Evolutionary conservation across 2,888 invertebrate species (phyloP).

Genomic region (Tribolium freemani): DNA sequence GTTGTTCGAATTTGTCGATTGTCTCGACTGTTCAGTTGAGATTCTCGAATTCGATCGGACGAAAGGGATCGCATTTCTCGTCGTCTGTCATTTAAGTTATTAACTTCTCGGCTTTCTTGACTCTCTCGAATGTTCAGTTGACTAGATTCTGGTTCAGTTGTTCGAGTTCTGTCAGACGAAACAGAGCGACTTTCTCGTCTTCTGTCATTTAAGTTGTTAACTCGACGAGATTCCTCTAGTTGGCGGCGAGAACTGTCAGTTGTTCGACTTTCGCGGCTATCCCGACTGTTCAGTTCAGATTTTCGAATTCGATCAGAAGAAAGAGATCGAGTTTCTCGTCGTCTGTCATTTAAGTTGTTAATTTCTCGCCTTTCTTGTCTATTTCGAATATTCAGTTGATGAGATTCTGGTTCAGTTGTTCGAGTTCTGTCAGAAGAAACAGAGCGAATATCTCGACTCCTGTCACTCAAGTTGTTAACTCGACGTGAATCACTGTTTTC

Average conservation of each 20-base stretch:
- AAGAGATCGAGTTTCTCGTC: conserved; percentile 1
- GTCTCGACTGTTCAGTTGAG: neutral
- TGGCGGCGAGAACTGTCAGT: neutral
- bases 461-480: neutral
- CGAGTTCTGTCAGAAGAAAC: neutral
- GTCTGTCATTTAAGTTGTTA: neutral
- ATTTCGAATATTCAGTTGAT: neutral
- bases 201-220: neutral
- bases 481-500: neutral
- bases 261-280: neutral
- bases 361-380: neutral
- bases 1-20: neutral
- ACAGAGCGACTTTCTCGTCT: neutral
- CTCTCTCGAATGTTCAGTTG: neutral
- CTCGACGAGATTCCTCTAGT: neutral
- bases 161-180: neutral
- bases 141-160: neutral
- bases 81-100: neutral
- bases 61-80: neutral
- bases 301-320: neutral
- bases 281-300: neutral
- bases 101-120: neutral
- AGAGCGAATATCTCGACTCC: neutral
- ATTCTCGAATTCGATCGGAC: neutral
- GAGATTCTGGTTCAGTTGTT: neutral